A percentile compares a stretch with the other conserved stretches of the same genome.
These are phyloP conservation scores for Indicator maculatus DNA, from an alignment of 2,113 vertebrate genomes.

Conservation along the genomic window DNA sequence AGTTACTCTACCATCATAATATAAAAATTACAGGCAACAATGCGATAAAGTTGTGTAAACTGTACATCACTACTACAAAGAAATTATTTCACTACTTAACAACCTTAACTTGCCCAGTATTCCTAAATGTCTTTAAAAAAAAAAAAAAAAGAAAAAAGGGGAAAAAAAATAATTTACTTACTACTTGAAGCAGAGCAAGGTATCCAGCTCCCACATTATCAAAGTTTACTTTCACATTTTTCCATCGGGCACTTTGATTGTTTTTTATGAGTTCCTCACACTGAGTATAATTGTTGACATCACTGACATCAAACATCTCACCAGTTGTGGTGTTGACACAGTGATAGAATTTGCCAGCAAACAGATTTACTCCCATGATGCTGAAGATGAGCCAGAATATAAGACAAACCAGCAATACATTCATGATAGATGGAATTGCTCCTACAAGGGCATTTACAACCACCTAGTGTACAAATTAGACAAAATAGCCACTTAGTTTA, in stretches of 20 bases:
- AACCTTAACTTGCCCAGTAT: background rate
- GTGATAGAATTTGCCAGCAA: conserved; percentile 90
- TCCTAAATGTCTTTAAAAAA: background rate
- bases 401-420: conserved; percentile 96
- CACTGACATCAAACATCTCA: conserved; percentile 23
- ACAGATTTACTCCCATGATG: conserved; percentile 98
- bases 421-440: conserved; percentile 98
- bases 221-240: conserved; percentile 92
- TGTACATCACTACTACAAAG: background rate
- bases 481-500: conserved; percentile 3
- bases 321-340: conserved; percentile 83
- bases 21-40: background rate
- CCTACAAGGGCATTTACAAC: conserved; percentile 96
- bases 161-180: conserved; percentile 74
- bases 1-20: background rate
- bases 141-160: background rate
- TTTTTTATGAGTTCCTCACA: conserved; percentile 78
- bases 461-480: conserved; percentile 80
- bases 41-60: background rate
- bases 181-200: conserved; percentile 94
- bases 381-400: conserved; percentile 99
- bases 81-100: background rate
- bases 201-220: conserved; percentile 96
- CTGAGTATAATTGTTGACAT: conserved; percentile 73
- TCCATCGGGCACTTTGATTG: conserved; percentile 83